phyloP scores from a whole-genome alignment of 2,113 vertebrate species.

The Tychaedon coryphoeus region DNA sequence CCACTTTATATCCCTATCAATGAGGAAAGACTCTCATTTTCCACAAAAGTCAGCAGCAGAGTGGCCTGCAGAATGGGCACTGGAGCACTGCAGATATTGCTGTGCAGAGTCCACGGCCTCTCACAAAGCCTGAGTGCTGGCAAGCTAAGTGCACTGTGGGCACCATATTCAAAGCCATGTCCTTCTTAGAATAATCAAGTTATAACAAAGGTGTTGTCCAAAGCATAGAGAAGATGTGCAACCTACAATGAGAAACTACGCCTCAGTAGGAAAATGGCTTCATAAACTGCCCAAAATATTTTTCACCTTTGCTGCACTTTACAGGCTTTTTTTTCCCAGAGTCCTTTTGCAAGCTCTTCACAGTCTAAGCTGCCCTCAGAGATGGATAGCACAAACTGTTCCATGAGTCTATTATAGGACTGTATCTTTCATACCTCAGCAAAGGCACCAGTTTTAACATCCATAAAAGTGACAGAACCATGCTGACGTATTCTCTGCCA shows the following conservation, averaged over 20 bases:
- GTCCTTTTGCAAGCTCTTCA: neutral
- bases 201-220: neutral
- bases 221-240: neutral
- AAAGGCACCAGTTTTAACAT: neutral
- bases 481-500: neutral
- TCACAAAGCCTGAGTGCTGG: neutral
- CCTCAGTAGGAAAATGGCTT: neutral
- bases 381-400: neutral
- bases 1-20: neutral
- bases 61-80: neutral
- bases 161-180: neutral
- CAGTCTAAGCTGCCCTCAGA: neutral
- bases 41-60: neutral
- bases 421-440: neutral
- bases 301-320: neutral
- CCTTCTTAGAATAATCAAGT: neutral
- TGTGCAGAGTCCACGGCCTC: neutral
- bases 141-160: neutral
- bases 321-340: neutral
- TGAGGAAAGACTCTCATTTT: neutral
- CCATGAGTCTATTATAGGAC: neutral
- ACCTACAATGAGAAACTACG: neutral
- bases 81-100: neutral
- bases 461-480: neutral
- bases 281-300: neutral